Conservation (phyloP, 1,140 invertebrate genomes). For the Leguminivora glycinivorella region DNA sequence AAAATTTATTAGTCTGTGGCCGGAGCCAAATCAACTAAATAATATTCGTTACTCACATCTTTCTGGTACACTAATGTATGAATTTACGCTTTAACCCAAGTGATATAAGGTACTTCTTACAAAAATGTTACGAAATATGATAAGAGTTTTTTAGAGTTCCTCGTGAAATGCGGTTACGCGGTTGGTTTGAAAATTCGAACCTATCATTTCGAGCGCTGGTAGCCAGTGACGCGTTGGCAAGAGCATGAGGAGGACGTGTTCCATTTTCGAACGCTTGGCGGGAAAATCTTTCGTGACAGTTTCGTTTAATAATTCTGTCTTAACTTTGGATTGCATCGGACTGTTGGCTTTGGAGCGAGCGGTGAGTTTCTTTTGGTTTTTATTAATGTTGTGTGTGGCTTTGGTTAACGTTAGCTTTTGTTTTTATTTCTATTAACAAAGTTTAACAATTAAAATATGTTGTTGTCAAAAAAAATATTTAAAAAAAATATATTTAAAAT, state of each 20-base stretch:
- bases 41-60: background rate
- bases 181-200: constrained; percentile 24
- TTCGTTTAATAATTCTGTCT: background rate
- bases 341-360: background rate
- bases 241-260: background rate
- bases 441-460: too few species aligned
- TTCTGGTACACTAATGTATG: background rate
- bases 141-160: background rate
- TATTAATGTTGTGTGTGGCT: background rate
- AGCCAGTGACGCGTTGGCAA: constrained; percentile 19
- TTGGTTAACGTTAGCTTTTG: too few species aligned
- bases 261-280: constrained; percentile 11
- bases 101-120: background rate
- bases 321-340: constrained; percentile 16
- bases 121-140: background rate
- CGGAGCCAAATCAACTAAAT: background rate
- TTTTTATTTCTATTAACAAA: too few species aligned
- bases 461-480: too few species aligned
- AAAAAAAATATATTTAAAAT: too few species aligned
- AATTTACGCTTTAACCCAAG: background rate
- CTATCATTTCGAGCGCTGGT: background rate
- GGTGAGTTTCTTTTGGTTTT: background rate
- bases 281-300: constrained; percentile 27
- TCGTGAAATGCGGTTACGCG: constrained; percentile 11
- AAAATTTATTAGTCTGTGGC: constrained; percentile 25